Evolutionary conservation across 1,140 invertebrate genomes (phyloP), one percentile per base, ranked within the genome.

Genomic region (Steinernema feltiae): DNA sequence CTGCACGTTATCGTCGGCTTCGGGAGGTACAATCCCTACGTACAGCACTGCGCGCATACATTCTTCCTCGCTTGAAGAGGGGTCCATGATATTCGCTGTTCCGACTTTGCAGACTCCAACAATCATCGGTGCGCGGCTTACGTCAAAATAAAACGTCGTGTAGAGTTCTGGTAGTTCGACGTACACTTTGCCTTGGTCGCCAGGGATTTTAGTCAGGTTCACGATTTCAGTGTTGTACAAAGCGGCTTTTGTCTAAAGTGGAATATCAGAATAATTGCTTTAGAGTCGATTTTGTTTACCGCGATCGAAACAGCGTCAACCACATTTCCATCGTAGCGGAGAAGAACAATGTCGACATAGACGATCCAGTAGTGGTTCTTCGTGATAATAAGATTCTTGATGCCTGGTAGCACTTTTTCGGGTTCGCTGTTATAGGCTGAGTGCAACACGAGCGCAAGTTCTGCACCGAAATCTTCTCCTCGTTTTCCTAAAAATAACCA

Each of bases 391-490:
- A 77, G 75, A 76, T 77, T 77, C 24, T 71, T 30, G 1, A 71
- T 12, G 35, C 78, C 76, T 3, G 48, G 76, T 1, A 77, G 27
- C 1, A 69, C n/a, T n/a, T n/a, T n/a, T n/a, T n/a, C 75, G 35
- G n/a, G n/a, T 21, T 72, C 76, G 35, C 78, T 77, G 74, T 78
- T 70, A 75, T 77, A 77, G 30, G 76, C 76, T 1, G 74, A n/a
- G 1, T 78, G 76, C 30, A 77, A 35, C 17, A 75, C 76, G 27
- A 32, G 32, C 7, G 71, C n/a, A 24, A 77, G 21, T 69, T 77
- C 76, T 7, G 12, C 31, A 1, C 48, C 75, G 75, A 30, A 77
- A 3, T 21, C 35, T 27, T 77, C 75, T n/a, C 76, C 76, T 2
- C 76, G 74, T 77, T 77, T 77, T 2, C 75, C 75, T 76, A 69